Conservation (phyloP, 2,888 invertebrate species). For the Pseudococcus viburni region DNA sequence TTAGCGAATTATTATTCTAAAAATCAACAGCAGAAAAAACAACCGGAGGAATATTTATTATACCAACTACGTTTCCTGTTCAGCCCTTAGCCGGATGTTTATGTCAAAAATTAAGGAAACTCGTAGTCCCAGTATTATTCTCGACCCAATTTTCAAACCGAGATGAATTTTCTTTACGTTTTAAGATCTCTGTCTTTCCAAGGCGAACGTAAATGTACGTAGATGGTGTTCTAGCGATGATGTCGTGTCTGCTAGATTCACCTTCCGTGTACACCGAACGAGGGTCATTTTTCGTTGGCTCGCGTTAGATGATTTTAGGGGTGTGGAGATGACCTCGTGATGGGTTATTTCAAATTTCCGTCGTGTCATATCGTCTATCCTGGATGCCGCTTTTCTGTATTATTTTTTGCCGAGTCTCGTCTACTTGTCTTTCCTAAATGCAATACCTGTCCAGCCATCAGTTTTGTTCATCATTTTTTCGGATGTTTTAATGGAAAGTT, state of each 20-base stretch:
- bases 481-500: too few species aligned
- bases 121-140: neutral
- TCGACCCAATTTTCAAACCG: neutral
- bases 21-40: constrained; percentile 14
- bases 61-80: neutral
- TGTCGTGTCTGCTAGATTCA: neutral
- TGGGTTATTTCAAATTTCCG: neutral
- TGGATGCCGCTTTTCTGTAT: neutral
- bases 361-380: neutral
- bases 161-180: constrained; percentile 2
- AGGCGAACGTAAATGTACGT: neutral
- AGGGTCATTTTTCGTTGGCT: constrained; percentile 9
- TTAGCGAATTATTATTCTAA: neutral
- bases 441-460: too few species aligned
- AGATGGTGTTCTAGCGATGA: neutral
- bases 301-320: neutral
- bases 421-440: too few species aligned
- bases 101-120: constrained; percentile 4
- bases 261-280: neutral
- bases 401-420: too few species aligned
- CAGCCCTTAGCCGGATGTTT: neutral
- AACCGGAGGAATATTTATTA: neutral
- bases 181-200: neutral
- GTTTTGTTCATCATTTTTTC: too few species aligned
- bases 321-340: neutral